Evolutionary conservation across 1,140 invertebrate genomes (phyloP).

Genomic region (Galleria mellonella): DNA sequence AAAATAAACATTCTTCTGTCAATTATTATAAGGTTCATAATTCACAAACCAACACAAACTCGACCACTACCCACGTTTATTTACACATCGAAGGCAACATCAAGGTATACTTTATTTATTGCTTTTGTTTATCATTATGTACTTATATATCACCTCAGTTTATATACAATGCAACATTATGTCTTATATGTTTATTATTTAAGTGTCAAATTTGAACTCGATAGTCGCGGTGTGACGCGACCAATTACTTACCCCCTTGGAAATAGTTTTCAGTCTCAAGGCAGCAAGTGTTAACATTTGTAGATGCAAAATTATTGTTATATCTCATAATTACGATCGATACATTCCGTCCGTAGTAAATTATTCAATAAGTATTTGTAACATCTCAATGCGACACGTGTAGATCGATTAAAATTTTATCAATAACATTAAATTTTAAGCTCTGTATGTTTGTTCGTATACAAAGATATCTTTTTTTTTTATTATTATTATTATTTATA

Average conservation of each 20-base stretch:
- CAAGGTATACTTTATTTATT: conserved; percentile 74
- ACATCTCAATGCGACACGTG: conserved; percentile 8
- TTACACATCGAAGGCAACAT: conserved; percentile 69
- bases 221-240: conserved; percentile 23
- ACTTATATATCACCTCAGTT: conserved; percentile 67
- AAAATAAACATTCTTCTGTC: conserved; percentile 51
- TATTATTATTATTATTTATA: too few species aligned
- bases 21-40: conserved; percentile 26
- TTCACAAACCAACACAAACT: conserved; percentile 42
- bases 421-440: conserved; percentile 59
- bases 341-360: background rate
- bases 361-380: background rate
- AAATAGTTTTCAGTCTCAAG: conserved; percentile 58
- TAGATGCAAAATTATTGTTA: background rate
- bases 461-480: conserved; percentile 57
- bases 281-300: conserved; percentile 13
- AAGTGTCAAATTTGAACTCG: conserved; percentile 49
- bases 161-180: conserved; percentile 54
- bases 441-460: conserved; percentile 70
- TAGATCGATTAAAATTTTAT: conserved; percentile 6
- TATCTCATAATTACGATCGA: background rate
- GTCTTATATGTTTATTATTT: conserved; percentile 24
- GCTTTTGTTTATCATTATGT: conserved; percentile 68
- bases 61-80: conserved; percentile 45
- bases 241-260: conserved; percentile 29